Evolutionary conservation across 2,888 invertebrate genomes (phyloP), one percentile per base, ranked within the genome.

Genomic region (Drosophila demipolita): DNA sequence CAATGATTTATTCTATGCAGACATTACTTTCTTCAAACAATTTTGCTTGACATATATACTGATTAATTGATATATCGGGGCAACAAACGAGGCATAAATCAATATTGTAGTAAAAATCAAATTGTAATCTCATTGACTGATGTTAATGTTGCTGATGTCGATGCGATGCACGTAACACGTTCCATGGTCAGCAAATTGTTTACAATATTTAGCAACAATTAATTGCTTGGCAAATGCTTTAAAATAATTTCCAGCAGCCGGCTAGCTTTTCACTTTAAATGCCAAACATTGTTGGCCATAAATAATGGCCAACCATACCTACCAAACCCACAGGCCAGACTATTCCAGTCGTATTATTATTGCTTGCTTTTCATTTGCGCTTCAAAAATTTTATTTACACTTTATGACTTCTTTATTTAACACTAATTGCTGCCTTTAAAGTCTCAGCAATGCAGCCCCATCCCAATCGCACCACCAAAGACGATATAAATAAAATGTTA

Each of bases 321-420:
- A 9, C n/a, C 29, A 50, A 48, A 17, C 33, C 20, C 23, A 42
- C 15, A 32, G 42, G 38, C 36, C 38, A 6, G 29, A 50, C 38
- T n/a, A 40, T 12, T 15, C 29, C 33, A 54, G n/a, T 61, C 36
- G 59, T 66, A 49, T 58, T 55, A 65, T 74, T 83, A 58, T 65
- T 86, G 84, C 76, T 78, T 76, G 78, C 73, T 75, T 84, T 80
- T 73, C 76, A 86, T 80, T 86, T 85, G 74, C 57, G 69, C 74
- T 75, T 63, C 48, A 74, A 70, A 73, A 78, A 81, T 80, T 71
- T 81, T 88, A 87, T 87, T 88, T 85, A 83, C 87, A 85, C 82
- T 85, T 88, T 86, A 88, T 87, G 82, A 85, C 76, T 88, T 87
- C 85, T 88, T 86, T 85, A 83, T 85, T 83, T 75, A 89, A 77